Evolutionary conservation across 2,888 invertebrate species (phyloP).

Genomic region (Sturmia bella): DNA sequence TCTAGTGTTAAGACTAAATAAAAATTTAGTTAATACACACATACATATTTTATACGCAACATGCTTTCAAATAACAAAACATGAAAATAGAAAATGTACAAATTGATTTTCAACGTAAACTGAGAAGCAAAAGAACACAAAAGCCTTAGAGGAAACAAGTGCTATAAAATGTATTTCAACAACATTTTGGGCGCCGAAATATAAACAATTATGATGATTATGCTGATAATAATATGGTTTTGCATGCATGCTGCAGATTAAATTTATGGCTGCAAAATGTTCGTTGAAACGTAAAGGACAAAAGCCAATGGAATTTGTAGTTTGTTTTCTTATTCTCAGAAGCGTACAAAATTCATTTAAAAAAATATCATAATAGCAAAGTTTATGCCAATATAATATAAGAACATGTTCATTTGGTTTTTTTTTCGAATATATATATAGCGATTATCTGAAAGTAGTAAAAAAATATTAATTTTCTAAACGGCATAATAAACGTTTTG

Average conservation of each 20-base stretch:
- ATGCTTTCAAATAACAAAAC: background rate
- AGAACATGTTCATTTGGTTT: too few relatives aligned
- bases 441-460: too few relatives aligned
- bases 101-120: background rate
- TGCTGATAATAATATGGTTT: constrained; percentile 20
- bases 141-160: constrained; percentile 1
- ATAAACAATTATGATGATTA: background rate
- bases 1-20: constrained; percentile 24
- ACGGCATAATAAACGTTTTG: too few relatives aligned
- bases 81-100: background rate
- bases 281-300: too few relatives aligned
- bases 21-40: constrained; percentile 8
- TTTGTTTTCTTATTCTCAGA: too few relatives aligned
- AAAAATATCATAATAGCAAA: too few relatives aligned
- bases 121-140: constrained; percentile 4
- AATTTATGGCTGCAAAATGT: background rate
- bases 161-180: constrained; percentile 29
- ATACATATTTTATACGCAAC: constrained; percentile 7
- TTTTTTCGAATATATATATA: too few relatives aligned
- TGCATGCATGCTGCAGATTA: background rate
- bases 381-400: too few relatives aligned
- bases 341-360: too few relatives aligned
- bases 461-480: too few relatives aligned
- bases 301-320: too few relatives aligned
- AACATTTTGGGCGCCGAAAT: background rate